Percentiles rank a stretch among this genome's conserved stretches.
Evolutionary conservation across 2,888 invertebrate genomes (phyloP).

Genomic region (Rapana venosa): DNA sequence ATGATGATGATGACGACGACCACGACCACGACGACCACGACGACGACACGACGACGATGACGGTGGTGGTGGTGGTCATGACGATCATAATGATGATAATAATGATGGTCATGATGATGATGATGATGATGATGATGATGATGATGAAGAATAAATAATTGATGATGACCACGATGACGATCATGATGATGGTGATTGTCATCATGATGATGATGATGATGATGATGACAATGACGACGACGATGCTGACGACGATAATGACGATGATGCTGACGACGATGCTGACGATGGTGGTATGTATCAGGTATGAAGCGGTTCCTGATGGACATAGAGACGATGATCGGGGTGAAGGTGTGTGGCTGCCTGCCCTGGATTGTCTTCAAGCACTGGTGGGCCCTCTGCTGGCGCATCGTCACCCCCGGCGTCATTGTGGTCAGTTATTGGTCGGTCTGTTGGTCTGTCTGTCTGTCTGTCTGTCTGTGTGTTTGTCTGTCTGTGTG

Average conservation of each 20-base stretch:
- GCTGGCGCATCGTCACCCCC: slow-evolving; percentile 71
- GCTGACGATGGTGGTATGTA: not conserved
- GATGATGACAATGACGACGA: not conserved
- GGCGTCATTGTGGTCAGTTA: slow-evolving; percentile 64
- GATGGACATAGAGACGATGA: slow-evolving; percentile 72
- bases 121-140: not conserved
- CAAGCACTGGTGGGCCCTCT: slow-evolving; percentile 70
- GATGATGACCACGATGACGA: not conserved
- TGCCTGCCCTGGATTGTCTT: slow-evolving; percentile 64
- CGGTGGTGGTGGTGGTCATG: not conserved
- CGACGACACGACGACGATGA: no score
- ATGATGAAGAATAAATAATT: not conserved
- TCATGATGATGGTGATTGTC: not conserved
- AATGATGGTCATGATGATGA: not conserved
- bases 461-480: not conserved
- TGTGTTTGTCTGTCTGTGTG: not conserved
- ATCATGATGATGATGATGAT: not conserved
- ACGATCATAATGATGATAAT: not conserved
- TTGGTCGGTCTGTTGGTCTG: not conserved
- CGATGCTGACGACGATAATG: not conserved
- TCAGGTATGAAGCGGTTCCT: slow-evolving; percentile 68
- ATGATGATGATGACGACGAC: not conserved
- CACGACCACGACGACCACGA: no score
- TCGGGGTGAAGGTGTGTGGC: slow-evolving; percentile 62
- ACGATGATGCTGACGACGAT: slow-evolving; percentile 11